These are phyloP conservation scores for Burhinus oedicnemus DNA, from an alignment of 2,113 vertebrate species.

Conservation along the genomic window DNA sequence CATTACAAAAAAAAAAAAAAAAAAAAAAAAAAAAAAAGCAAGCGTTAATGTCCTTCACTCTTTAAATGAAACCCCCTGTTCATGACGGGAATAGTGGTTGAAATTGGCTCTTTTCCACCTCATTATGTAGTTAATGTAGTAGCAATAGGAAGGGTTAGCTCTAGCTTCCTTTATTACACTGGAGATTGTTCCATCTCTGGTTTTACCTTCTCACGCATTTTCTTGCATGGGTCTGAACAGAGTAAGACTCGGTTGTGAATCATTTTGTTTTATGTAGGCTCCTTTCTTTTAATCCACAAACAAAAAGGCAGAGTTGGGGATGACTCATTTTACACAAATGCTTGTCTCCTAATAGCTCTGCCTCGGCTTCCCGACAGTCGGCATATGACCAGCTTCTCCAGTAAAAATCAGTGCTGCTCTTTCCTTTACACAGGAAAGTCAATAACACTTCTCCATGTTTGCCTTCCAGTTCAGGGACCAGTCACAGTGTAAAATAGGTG, in stretches of 20 bases:
- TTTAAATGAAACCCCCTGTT: neutral
- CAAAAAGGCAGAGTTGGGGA: slow-evolving; percentile 35
- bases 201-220: neutral
- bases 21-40: neutral
- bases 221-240: neutral
- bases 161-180: neutral
- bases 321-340: slow-evolving; percentile 33
- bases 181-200: neutral
- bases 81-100: neutral
- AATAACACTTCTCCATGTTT: neutral
- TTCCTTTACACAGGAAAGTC: neutral
- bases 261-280: neutral
- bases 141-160: neutral
- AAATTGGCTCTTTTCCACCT: slow-evolving; percentile 8
- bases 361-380: neutral
- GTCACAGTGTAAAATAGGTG: neutral
- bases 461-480: neutral
- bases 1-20: neutral
- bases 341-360: neutral
- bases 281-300: neutral
- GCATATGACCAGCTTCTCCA: neutral
- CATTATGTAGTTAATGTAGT: neutral
- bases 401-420: neutral
- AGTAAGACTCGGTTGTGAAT: neutral
- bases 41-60: neutral